Evolutionary conservation across 2,888 invertebrate species (phyloP).

Genomic region (Pyrgus malvae): DNA sequence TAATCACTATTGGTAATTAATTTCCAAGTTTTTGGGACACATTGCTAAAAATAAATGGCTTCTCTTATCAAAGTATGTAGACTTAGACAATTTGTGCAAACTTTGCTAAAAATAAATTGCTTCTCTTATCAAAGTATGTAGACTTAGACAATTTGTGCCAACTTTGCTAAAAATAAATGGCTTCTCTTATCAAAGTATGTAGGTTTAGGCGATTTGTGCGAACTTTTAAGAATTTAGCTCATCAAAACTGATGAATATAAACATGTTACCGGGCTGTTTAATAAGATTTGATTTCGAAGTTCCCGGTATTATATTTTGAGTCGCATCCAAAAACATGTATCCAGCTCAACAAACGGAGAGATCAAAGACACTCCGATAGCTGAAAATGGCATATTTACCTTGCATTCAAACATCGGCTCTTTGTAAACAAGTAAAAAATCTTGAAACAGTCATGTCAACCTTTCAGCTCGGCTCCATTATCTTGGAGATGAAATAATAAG

Average conservation of each 20-base stretch:
- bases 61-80: too few species aligned
- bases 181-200: too few species aligned
- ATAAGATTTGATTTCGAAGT: not conserved
- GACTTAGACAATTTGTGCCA: too few species aligned
- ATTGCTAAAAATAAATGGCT: too few species aligned
- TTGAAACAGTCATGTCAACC: not conserved
- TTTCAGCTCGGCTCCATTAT: not conserved
- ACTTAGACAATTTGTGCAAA: too few species aligned
- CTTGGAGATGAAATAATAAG: not conserved
- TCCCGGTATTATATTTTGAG: not conserved
- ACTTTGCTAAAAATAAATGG: too few species aligned
- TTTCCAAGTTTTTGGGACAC: too few species aligned
- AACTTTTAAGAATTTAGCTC: not conserved
- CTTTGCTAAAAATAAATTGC: too few species aligned
- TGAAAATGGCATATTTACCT: slow-evolving; percentile 5
- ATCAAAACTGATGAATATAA: too few species aligned
- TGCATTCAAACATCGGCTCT: slow-evolving; percentile 13
- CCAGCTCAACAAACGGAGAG: slow-evolving; percentile 4
- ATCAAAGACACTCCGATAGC: slow-evolving; percentile 9
- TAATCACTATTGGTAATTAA: too few species aligned
- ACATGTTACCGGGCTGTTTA: not conserved
- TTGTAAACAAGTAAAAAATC: not conserved
- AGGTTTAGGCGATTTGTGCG: too few species aligned
- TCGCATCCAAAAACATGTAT: not conserved
- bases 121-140: too few species aligned